Evolutionary conservation across 1,140 invertebrate species (phyloP), one percentile per base, ranked within the genome.

Genomic region (Zaprionus africanus): DNA sequence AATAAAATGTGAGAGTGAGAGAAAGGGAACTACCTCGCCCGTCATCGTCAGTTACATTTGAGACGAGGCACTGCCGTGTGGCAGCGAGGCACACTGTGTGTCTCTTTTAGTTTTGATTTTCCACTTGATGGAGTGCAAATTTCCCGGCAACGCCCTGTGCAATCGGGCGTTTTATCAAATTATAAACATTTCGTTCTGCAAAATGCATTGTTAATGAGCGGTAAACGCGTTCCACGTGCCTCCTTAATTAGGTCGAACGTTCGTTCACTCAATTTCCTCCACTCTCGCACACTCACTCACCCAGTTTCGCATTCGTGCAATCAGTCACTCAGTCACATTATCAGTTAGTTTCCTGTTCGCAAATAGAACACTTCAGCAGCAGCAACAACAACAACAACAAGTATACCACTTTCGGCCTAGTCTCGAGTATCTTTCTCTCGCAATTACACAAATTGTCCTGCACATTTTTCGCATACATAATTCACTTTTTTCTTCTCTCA

Each of bases 101-200:
- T 65, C 57, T 57, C 49, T 51, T 90, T 76, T 79, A 79, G 79
- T 90, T 90, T 90, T 90, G 81, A 90, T 90, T 90, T 90, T 90
- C 85, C 85, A 90, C 85, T 90, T 90, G 86, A 90, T 90, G 72
- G 85, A 90, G 85, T 90, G 85, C 85, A 88, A 88, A 90, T 68
- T 80, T 66, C 53, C 54, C n/a, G 51, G 31, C 57, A 67, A 34
- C 63, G 67, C 28, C 26, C 58, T 70, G 78, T 65, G 76, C 84
- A 79, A 56, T 84, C 58, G 74, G 79, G 72, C 79, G 81, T 88
- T 67, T 82, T 90, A 88, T 88, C 81, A 88, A 85, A 90, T 88
- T 90, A 88, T 81, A 76, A 82, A 60, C 61, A 83, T 78, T 83
- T 78, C 70, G 63, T 56, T 56, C 49, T 75, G 64, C 61, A 66